Evolutionary conservation across 1,140 invertebrate genomes (phyloP).

Genomic region (Sminthurinus signatus): DNA sequence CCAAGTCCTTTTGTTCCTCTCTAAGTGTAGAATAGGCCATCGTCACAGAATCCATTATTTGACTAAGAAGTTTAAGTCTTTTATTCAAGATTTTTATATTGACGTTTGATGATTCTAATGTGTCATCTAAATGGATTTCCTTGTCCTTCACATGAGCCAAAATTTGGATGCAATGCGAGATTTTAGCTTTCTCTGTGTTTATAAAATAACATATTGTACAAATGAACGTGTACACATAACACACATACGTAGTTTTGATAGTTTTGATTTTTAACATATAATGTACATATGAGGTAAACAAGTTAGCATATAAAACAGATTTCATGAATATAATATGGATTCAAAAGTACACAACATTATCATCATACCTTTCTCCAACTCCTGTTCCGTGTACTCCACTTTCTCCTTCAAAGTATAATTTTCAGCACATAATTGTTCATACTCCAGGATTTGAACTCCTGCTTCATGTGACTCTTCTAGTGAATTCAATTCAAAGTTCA

Average conservation of each 20-base stretch:
- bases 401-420: neutral
- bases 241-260: too few relatives aligned
- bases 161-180: neutral
- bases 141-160: slow-evolving; percentile 8
- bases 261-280: too few relatives aligned
- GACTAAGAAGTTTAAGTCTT: neutral
- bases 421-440: slow-evolving; percentile 9
- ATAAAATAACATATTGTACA: too few relatives aligned
- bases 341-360: too few relatives aligned
- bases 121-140: neutral
- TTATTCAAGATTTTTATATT: too few relatives aligned
- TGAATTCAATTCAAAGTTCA: neutral
- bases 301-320: too few relatives aligned
- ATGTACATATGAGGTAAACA: too few relatives aligned
- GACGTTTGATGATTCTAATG: too few relatives aligned
- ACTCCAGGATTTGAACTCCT: slow-evolving; percentile 1
- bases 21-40: neutral
- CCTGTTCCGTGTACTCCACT: neutral
- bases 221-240: too few relatives aligned
- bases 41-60: neutral
- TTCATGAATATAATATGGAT: too few relatives aligned
- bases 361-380: slow-evolving; percentile 7
- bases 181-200: neutral
- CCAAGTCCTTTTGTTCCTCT: neutral
- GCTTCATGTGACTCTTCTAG: neutral